Conservation (phyloP, 2,888 invertebrate species). For the Lydus trimaculatus region DNA sequence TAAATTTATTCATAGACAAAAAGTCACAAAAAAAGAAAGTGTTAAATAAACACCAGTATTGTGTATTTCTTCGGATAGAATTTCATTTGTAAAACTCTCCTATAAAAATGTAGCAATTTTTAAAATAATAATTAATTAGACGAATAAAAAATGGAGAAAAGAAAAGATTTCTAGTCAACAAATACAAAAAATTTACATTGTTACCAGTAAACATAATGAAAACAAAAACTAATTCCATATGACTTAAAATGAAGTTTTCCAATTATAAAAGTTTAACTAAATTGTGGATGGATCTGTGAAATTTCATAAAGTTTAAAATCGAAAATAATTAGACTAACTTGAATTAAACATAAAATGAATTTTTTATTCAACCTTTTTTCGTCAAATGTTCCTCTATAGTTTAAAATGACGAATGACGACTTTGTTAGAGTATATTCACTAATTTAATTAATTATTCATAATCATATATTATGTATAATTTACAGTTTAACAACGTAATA, state of each 20-base stretch:
- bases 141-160: too few relatives aligned
- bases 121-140: not conserved
- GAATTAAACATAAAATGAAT: not conserved
- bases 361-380: too few relatives aligned
- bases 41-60: not conserved
- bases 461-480: not conserved
- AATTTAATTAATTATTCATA: not conserved
- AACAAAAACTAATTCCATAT: not conserved
- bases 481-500: not conserved
- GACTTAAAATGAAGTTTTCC: not conserved
- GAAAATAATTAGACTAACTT: not conserved
- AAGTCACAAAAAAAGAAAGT: not conserved
- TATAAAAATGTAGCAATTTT: too few relatives aligned
- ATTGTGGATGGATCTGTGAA: not conserved
- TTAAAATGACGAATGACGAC: not conserved
- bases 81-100: not conserved
- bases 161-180: not conserved
- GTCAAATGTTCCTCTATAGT: too few relatives aligned
- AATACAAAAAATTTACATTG: not conserved
- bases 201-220: not conserved
- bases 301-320: not conserved
- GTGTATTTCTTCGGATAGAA: not conserved
- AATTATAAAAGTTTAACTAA: not conserved
- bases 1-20: slow-evolving; percentile 3
- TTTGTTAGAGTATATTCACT: not conserved